Evolutionary conservation across 2,113 vertebrate genomes (phyloP).

Genomic region (Crotalus horridus): DNA sequence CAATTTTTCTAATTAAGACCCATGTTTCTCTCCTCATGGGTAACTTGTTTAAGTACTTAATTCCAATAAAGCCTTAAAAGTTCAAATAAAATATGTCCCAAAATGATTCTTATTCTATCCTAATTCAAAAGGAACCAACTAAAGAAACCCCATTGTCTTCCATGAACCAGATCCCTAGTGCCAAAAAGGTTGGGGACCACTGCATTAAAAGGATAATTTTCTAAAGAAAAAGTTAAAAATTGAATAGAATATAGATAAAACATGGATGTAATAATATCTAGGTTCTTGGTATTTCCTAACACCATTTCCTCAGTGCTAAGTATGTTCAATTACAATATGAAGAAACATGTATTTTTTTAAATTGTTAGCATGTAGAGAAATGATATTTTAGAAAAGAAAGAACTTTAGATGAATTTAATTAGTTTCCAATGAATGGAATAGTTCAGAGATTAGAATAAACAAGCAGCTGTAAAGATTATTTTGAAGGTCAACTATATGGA

Average conservation of each 20-base stretch:
- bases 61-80: background rate
- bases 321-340: background rate
- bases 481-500: background rate
- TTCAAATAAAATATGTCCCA: slow-evolving; percentile 13
- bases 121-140: background rate
- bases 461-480: background rate
- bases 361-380: background rate
- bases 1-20: background rate
- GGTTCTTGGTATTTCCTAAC: background rate
- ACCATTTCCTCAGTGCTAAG: background rate
- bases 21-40: background rate
- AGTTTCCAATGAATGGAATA: background rate
- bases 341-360: background rate
- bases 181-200: background rate
- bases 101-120: background rate
- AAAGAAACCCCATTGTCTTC: background rate
- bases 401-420: background rate
- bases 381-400: background rate
- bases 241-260: background rate
- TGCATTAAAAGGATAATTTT: background rate
- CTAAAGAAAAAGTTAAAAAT: background rate
- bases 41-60: background rate
- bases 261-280: background rate
- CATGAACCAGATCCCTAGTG: background rate
- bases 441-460: background rate